These are phyloP conservation scores for Fopius arisanus DNA, from an alignment of 1,140 invertebrate genomes.

Conservation along the genomic window DNA sequence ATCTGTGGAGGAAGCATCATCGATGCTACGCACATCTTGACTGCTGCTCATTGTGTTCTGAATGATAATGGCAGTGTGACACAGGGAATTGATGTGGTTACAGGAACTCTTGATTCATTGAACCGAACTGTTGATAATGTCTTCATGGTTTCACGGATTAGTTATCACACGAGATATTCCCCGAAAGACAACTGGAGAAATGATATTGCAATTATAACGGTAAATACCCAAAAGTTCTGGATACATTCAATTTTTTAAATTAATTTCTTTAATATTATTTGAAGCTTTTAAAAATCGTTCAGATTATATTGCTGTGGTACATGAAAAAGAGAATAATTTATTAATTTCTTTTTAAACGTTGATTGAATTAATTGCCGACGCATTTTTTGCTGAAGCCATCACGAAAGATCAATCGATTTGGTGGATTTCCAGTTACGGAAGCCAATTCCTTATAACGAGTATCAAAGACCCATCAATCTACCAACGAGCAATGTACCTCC, in stretches of 20 bases:
- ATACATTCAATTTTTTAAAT: no score
- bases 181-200: not conserved
- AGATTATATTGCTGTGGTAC: no score
- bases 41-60: slow-evolving; percentile 37
- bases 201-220: slow-evolving; percentile 31
- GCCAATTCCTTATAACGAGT: not conserved
- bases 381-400: no score
- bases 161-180: not conserved
- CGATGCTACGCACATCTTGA: slow-evolving; percentile 21
- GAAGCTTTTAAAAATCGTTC: no score
- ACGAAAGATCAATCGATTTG: no score
- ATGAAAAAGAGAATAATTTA: no score
- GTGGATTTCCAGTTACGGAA: not conserved
- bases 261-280: no score
- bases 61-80: not conserved
- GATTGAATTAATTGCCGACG: no score
- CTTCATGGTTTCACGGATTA: not conserved
- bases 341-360: no score
- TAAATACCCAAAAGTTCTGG: slow-evolving; percentile 11
- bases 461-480: not conserved
- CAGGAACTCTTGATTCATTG: slow-evolving; percentile 12
- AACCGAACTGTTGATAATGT: not conserved
- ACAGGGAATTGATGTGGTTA: not conserved
- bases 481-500: not conserved
- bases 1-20: slow-evolving; percentile 35